phyloP scores from a whole-genome alignment of 2,888 invertebrate genomes.

The Euplexia lucipara region DNA sequence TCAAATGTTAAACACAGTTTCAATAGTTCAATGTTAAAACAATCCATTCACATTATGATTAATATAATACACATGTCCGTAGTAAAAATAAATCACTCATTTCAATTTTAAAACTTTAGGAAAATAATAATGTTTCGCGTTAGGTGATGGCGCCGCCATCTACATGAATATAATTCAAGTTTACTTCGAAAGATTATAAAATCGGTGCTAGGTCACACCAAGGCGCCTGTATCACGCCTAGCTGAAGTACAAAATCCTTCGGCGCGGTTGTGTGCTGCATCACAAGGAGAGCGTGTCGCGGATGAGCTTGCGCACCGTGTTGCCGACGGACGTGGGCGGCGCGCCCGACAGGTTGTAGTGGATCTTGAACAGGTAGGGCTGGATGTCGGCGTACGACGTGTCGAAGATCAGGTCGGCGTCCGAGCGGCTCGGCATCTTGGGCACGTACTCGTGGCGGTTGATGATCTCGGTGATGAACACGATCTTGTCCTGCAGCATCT shows the following conservation, averaged over 20 bases:
- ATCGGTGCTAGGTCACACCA: slow-evolving; percentile 40
- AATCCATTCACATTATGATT: slow-evolving; percentile 55
- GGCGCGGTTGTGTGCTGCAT: slow-evolving; percentile 72
- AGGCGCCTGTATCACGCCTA: slow-evolving; percentile 23
- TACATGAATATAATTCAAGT: slow-evolving; percentile 41
- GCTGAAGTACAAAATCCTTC: slow-evolving; percentile 27
- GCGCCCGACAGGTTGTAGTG: slow-evolving; percentile 95
- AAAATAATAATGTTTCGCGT: slow-evolving; percentile 52
- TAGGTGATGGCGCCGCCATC: slow-evolving; percentile 37
- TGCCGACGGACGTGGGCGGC: slow-evolving; percentile 95
- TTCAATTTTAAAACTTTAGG: slow-evolving; percentile 54
- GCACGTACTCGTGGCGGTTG: slow-evolving; percentile 98
- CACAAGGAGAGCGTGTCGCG: slow-evolving; percentile 96
- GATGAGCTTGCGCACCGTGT: slow-evolving; percentile 97
- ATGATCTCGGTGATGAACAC: slow-evolving; percentile 98
- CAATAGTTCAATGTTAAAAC: slow-evolving; percentile 55
- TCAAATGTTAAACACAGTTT: slow-evolving; percentile 62
- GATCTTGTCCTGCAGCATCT: slow-evolving; percentile 97
- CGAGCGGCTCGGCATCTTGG: slow-evolving; percentile 98
- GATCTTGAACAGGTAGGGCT: slow-evolving; percentile 99
- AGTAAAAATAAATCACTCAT: slow-evolving; percentile 63
- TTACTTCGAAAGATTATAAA: slow-evolving; percentile 55
- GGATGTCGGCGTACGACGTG: slow-evolving; percentile 97
- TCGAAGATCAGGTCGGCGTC: slow-evolving; percentile 99
- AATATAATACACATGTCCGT: slow-evolving; percentile 60